Evolutionary conservation across 2,888 invertebrate genomes (phyloP).

Genomic region (Timandra comae): DNA sequence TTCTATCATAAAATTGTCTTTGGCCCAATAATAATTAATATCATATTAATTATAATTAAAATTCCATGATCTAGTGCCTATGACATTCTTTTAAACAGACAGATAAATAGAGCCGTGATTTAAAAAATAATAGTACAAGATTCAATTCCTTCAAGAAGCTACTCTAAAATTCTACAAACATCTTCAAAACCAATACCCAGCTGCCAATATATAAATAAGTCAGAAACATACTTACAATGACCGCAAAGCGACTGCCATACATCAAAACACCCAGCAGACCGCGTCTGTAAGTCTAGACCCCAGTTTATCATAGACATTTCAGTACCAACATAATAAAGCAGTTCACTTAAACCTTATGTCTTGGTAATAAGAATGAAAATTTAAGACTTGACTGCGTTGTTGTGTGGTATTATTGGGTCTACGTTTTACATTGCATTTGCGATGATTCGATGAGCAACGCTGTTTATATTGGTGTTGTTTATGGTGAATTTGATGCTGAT

Average conservation of each 20-base stretch:
- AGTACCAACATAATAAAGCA: conserved; percentile 4
- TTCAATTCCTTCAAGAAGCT: no score
- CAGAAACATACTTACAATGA: conserved; percentile 17
- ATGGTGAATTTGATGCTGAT: no score
- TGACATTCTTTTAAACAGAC: no score
- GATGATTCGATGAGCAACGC: conserved; percentile 40
- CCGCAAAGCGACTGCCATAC: conserved; percentile 22
- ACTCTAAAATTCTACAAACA: no score
- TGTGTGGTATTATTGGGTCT: conserved; percentile 36
- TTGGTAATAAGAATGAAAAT: conserved; percentile 3
- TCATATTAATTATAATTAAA: no score
- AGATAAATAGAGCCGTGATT: no score
- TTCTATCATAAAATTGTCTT: no score
- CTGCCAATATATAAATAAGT: conserved; percentile 9
- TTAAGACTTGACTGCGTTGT: conserved; percentile 5
- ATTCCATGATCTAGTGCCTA: no score
- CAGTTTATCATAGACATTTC: conserved; percentile 20
- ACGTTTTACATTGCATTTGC: conserved; percentile 49
- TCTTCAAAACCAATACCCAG: no score
- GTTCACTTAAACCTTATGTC: conserved; percentile 1
- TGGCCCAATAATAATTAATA: no score
- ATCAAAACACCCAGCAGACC: conserved; percentile 24
- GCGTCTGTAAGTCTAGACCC: conserved; percentile 23
- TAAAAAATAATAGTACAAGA: no score
- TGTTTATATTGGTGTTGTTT: no score